Conservation (phyloP, 2,113 vertebrate genomes). For the Stigmatopora nigra region DNA sequence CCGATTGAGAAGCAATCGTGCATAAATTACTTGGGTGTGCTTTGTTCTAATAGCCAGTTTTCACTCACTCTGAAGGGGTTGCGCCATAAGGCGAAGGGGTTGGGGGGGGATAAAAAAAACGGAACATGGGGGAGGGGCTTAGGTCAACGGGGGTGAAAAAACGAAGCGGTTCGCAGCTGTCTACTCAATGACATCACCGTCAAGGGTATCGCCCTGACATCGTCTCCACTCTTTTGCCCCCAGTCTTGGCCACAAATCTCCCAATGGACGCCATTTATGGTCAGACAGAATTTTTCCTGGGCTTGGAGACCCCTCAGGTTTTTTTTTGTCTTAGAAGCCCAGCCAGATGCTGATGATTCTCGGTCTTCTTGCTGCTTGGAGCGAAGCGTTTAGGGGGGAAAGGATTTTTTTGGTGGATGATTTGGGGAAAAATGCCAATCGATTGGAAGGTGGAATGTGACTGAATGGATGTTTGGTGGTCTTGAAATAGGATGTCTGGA, state of each 20-base stretch:
- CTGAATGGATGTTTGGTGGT: no score
- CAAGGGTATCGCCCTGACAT: conserved; percentile 71
- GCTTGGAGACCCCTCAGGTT: no score
- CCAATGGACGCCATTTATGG: conserved; percentile 52
- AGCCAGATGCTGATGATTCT: conserved; percentile 57
- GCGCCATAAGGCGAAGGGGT: conserved; percentile 30
- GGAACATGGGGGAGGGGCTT: background rate
- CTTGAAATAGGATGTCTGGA: no score
- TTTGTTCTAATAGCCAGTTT: conserved; percentile 69
- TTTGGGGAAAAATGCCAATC: background rate
- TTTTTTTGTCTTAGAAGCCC: conserved; percentile 41
- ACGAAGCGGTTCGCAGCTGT: conserved; percentile 62
- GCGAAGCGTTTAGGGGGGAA: background rate
- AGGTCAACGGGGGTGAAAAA: conserved; percentile 43
- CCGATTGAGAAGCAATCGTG: conserved; percentile 69
- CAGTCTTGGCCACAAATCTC: conserved; percentile 62
- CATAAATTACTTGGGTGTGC: conserved; percentile 72
- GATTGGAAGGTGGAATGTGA: background rate
- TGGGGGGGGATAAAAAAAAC: conserved; percentile 4
- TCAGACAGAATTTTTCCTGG: conserved; percentile 42
- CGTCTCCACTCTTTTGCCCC: conserved; percentile 56
- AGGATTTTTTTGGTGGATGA: background rate
- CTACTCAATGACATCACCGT: conserved; percentile 70
- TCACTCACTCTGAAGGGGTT: conserved; percentile 45
- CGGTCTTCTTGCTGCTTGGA: background rate